Conservation (phyloP, 2,797 vertebrate species). For the Pseudomugil tenellus region DNA sequence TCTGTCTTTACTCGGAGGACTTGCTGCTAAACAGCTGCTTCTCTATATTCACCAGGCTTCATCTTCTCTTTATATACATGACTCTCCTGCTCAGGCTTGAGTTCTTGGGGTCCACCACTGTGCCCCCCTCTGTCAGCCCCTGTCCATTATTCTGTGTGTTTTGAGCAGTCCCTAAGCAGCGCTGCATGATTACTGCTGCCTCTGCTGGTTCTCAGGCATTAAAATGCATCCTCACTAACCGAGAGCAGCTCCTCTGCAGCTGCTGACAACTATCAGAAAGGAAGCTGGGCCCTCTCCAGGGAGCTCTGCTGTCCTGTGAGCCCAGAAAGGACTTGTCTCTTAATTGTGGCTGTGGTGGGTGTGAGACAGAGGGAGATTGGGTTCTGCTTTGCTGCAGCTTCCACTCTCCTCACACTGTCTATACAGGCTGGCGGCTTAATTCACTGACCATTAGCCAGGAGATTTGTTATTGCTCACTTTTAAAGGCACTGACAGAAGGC, state of each 20-base stretch:
- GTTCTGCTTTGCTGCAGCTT: conserved; percentile 30
- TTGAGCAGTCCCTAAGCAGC: conserved; percentile 47
- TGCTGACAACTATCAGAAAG: conserved; percentile 53
- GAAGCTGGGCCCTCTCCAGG: conserved; percentile 40
- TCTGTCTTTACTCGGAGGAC: too few species aligned
- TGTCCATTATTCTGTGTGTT: conserved; percentile 44
- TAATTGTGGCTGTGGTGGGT: conserved; percentile 49
- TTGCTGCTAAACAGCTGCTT: background rate
- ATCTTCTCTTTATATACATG: conserved; percentile 11
- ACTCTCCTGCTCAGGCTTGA: conserved; percentile 1
- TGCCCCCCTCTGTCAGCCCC: conserved; percentile 46
- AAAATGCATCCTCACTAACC: conserved; percentile 61
- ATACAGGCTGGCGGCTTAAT: conserved; percentile 63
- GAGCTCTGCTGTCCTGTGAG: conserved; percentile 43
- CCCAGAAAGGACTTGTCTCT: conserved; percentile 74
- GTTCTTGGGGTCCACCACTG: conserved; percentile 17
- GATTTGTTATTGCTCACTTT: conserved; percentile 75
- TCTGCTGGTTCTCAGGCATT: conserved; percentile 60
- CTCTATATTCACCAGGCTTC: background rate
- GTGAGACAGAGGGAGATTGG: conserved; percentile 23
- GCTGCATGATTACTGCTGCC: conserved; percentile 65
- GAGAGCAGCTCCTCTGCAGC: conserved; percentile 47
- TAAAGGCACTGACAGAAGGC: conserved; percentile 67
- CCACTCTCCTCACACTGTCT: conserved; percentile 54
- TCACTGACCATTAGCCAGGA: conserved; percentile 70